A percentile compares a stretch with the other conserved stretches of the same genome.
These are phyloP conservation scores for Pristionchus japonicus DNA, from an alignment of 2,888 invertebrate genomes.

Conservation along the genomic window DNA sequence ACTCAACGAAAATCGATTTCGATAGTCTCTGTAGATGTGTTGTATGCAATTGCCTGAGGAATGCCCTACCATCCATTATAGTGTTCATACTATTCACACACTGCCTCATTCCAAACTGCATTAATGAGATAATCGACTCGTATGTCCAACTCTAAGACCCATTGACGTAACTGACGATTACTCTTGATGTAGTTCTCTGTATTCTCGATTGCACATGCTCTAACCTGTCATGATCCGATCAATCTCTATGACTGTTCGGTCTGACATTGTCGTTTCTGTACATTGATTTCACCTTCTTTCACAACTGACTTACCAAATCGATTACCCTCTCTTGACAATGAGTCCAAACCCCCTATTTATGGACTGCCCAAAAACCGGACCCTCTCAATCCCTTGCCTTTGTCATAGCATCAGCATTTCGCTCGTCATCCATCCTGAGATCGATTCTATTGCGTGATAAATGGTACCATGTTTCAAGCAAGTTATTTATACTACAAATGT, in stretches of 20 bases:
- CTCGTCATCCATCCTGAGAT: not conserved
- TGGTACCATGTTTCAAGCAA: not conserved
- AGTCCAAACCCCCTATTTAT: not conserved
- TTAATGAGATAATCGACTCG: not conserved
- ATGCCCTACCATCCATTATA: not conserved
- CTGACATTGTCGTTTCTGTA: not conserved
- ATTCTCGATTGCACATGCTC: too few species aligned
- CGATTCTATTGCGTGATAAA: not conserved
- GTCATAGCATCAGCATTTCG: constrained; percentile 22
- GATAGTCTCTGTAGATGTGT: not conserved
- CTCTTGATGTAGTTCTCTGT: not conserved
- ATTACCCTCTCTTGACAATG: not conserved
- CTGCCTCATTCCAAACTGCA: not conserved
- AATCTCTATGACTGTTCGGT: not conserved
- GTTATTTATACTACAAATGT: not conserved
- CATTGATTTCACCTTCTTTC: constrained; percentile 6
- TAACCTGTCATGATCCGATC: not conserved
- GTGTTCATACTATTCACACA: not conserved
- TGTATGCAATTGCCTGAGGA: not conserved
- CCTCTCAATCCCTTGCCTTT: not conserved
- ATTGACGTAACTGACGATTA: not conserved
- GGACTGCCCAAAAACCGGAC: not conserved
- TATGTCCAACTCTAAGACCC: not conserved
- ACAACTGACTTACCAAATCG: not conserved
- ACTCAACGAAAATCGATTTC: not conserved